Conservation (phyloP, 1,140 invertebrate species). For the Contarinia nasturtii region DNA sequence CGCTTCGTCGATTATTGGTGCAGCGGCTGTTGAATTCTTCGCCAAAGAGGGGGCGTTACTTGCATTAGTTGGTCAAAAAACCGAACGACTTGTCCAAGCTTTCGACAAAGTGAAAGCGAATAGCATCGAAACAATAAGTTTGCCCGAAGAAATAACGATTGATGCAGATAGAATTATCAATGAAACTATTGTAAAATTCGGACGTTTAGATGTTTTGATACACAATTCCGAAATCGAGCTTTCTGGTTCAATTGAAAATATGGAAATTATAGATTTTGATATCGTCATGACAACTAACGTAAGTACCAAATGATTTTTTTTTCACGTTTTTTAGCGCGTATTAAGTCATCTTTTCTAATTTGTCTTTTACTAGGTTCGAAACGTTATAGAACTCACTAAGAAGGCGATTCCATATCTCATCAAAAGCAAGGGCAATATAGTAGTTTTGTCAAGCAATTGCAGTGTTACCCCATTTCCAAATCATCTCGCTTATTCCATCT, state of each 20-base stretch:
- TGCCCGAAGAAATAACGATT: slow-evolving; percentile 43
- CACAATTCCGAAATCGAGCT: slow-evolving; percentile 80
- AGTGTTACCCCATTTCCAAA: slow-evolving; percentile 36
- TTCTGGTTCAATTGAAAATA: slow-evolving; percentile 63
- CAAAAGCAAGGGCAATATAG: no score
- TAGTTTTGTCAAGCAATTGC: no score
- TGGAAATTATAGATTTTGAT: slow-evolving; percentile 65
- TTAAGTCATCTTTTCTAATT: no score
- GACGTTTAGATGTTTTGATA: slow-evolving; percentile 55
- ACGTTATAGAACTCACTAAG: no score
- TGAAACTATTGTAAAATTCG: slow-evolving; percentile 45
- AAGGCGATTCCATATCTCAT: no score
- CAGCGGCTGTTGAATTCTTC: slow-evolving; percentile 56
- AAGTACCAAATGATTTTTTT: no score
- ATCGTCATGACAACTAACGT: slow-evolving; percentile 71
- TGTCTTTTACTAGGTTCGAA: no score
- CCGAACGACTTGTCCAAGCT: slow-evolving; percentile 35
- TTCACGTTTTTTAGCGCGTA: no score
- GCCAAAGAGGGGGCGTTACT: slow-evolving; percentile 54
- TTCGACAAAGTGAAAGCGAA: slow-evolving; percentile 21
- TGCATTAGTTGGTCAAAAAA: slow-evolving; percentile 56
- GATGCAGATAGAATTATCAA: slow-evolving; percentile 54
- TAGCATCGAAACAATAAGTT: not conserved
- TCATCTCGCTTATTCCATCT: slow-evolving; percentile 66
- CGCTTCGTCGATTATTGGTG: slow-evolving; percentile 75